Conservation (phyloP, 2,888 invertebrate genomes). For the Watsonalla binaria region DNA sequence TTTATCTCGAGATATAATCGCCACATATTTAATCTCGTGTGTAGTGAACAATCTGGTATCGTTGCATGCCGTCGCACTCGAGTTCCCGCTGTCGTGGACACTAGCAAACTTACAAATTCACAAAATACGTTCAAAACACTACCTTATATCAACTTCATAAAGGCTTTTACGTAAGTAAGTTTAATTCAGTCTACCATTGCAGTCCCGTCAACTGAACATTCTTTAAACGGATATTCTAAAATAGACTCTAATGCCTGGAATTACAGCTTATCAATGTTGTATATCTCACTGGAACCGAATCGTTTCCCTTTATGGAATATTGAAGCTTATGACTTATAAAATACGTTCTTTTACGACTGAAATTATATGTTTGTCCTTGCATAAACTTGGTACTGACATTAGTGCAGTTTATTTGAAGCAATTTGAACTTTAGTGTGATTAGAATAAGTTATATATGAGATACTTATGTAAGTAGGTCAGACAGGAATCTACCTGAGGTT, state of each 20-base stretch:
- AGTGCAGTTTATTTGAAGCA: conserved; percentile 2
- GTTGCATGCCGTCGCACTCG: conserved; percentile 71
- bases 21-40: conserved; percentile 30
- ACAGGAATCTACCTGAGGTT: conserved; percentile 40
- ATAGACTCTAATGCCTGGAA: conserved; percentile 3
- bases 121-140: conserved; percentile 10
- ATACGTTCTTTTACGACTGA: conserved; percentile 23
- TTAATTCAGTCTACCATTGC: conserved; percentile 12
- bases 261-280: conserved; percentile 7
- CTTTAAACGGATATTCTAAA: conserved; percentile 7
- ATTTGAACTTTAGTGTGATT: conserved; percentile 3
- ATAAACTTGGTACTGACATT: conserved; percentile 7
- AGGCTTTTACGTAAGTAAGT: conserved; percentile 4
- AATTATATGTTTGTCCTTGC: conserved; percentile 11
- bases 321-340: conserved; percentile 15
- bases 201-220: conserved; percentile 13
- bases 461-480: conserved; percentile 16
- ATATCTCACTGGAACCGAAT: background rate
- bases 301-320: conserved; percentile 5
- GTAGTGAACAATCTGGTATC: conserved; percentile 38
- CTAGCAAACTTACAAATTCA: conserved; percentile 19
- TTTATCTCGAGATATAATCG: conserved; percentile 12
- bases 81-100: conserved; percentile 55
- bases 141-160: conserved; percentile 5
- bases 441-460: conserved; percentile 2